Conservation (phyloP, 2,888 invertebrate genomes). For the Lymantria monacha region DNA sequence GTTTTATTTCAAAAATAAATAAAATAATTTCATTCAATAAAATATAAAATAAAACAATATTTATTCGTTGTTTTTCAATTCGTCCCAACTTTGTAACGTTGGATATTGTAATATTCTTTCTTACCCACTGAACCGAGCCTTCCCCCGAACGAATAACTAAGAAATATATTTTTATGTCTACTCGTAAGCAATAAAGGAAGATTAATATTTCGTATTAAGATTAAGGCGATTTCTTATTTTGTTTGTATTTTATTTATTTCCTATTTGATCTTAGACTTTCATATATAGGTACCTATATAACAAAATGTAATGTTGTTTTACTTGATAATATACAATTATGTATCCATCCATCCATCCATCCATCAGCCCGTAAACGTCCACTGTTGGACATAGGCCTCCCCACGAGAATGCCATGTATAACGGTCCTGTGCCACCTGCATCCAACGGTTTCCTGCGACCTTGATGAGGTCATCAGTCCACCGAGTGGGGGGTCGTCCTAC, state of each 20-base stretch:
- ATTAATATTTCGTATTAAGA: conserved; percentile 53
- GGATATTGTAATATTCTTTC: conserved; percentile 53
- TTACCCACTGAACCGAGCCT: conserved; percentile 41
- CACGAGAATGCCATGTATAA: no score
- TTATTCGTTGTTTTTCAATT: conserved; percentile 39
- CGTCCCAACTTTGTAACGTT: conserved; percentile 38
- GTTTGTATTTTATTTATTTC: conserved; percentile 30
- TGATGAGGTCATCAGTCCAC: no score
- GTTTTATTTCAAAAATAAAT: no score
- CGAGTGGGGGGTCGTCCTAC: no score
- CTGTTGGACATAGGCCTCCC: no score
- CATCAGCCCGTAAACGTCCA: no score
- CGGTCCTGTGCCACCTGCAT: no score
- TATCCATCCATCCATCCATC: no score
- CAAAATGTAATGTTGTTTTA: no score
- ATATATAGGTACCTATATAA: no score
- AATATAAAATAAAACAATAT: conserved; percentile 20
- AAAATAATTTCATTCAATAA: conserved; percentile 10
- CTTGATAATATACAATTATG: no score
- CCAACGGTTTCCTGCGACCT: no score
- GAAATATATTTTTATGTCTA: conserved; percentile 42
- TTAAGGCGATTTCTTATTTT: conserved; percentile 30
- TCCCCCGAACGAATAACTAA: conserved; percentile 33
- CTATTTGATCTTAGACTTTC: conserved; percentile 8
- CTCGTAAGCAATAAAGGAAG: conserved; percentile 45